A percentile compares a stretch with the other conserved stretches of the same genome.
Evolutionary conservation across 2,797 vertebrate species (phyloP).

Genomic region (Lophius americanus): DNA sequence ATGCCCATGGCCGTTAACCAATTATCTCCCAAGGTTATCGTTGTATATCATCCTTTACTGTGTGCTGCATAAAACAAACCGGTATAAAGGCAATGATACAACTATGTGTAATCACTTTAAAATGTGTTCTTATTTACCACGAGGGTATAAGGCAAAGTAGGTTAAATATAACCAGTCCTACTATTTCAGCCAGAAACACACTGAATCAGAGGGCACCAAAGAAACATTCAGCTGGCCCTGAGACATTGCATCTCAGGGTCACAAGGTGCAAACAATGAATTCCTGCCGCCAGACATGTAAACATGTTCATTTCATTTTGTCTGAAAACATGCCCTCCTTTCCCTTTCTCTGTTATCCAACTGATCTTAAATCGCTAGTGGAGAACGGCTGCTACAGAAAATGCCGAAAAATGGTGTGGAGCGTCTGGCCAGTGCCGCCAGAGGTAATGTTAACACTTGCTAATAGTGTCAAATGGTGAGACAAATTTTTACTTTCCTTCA

Average conservation of each 20-base stretch:
- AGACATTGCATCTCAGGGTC: constrained; percentile 73
- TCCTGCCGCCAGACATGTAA: constrained; percentile 64
- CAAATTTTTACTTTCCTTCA: constrained; percentile 72
- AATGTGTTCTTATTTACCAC: constrained; percentile 23
- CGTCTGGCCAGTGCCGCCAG: constrained; percentile 57
- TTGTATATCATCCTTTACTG: constrained; percentile 65
- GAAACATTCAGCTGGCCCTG: constrained; percentile 56
- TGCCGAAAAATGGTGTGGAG: constrained; percentile 57
- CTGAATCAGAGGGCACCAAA: constrained; percentile 51
- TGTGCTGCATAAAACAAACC: constrained; percentile 50
- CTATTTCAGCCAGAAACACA: constrained; percentile 49
- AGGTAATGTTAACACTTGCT: constrained; percentile 79
- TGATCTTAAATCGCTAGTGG: constrained; percentile 51
- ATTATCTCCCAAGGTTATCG: constrained; percentile 78
- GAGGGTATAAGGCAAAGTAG: constrained; percentile 14
- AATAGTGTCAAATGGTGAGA: constrained; percentile 80
- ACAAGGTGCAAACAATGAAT: constrained; percentile 63
- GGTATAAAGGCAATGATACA: constrained; percentile 35
- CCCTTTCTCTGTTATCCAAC: constrained; percentile 57
- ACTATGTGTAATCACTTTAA: constrained; percentile 15
- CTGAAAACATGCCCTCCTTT: constrained; percentile 66
- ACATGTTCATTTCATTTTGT: constrained; percentile 71
- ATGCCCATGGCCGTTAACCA: constrained; percentile 67
- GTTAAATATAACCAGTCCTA: constrained; percentile 10
- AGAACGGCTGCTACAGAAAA: constrained; percentile 46